phyloP scores from a whole-genome alignment of 2,113 vertebrate species.

The Osmerus mordax region DNA sequence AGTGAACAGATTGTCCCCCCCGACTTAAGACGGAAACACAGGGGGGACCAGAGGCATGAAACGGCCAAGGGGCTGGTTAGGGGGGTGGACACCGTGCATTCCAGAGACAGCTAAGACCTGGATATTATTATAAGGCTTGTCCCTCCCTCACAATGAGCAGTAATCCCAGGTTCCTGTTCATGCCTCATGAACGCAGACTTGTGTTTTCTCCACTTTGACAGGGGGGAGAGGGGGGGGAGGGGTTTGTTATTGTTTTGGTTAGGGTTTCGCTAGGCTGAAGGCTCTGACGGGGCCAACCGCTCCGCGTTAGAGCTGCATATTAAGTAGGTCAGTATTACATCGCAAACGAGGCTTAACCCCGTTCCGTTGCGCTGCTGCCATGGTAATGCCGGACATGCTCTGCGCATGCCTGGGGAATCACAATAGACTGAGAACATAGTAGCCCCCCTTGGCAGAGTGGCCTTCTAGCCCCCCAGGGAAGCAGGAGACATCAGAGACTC shows the following conservation, averaged over 20 bases:
- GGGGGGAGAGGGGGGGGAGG: conserved; percentile 15
- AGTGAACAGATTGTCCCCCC: not conserved
- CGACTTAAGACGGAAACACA: not conserved
- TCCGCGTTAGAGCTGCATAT: conserved; percentile 39
- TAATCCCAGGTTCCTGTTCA: conserved; percentile 26
- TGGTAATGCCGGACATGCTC: too few species aligned
- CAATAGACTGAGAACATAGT: conserved; percentile 4
- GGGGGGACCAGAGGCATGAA: too few species aligned
- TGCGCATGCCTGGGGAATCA: conserved; percentile 10
- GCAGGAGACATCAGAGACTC: not conserved
- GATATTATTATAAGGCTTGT: not conserved
- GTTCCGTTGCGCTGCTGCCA: conserved; percentile 18
- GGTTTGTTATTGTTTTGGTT: conserved; percentile 62
- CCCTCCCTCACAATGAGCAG: not conserved
- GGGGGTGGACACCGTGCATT: not conserved
- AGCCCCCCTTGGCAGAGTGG: too few species aligned
- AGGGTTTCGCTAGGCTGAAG: conserved; percentile 43
- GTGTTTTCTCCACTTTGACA: not conserved
- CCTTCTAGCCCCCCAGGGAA: not conserved
- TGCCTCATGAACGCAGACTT: not conserved
- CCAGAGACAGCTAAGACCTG: not conserved
- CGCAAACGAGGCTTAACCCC: conserved; percentile 58
- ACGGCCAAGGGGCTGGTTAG: too few species aligned
- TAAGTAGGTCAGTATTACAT: conserved; percentile 73
- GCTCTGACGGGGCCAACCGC: conserved; percentile 18